Percentiles rank a stretch among this genome's conserved stretches.
phyloP scores from a whole-genome alignment of 2,113 vertebrate species.

The Pica pica region DNA sequence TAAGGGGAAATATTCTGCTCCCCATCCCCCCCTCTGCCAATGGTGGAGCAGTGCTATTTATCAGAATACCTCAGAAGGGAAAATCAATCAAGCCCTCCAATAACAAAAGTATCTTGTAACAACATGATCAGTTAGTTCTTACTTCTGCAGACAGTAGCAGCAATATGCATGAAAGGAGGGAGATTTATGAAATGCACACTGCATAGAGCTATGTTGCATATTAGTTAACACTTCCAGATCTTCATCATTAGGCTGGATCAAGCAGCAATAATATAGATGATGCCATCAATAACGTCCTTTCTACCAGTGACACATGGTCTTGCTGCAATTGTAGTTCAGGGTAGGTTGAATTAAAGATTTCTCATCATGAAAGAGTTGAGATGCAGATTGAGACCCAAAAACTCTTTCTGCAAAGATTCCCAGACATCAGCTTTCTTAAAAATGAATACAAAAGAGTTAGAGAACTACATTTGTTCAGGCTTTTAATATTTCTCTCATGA shows the following conservation, averaged over 20 bases:
- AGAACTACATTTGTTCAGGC: neutral
- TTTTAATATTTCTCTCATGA: neutral
- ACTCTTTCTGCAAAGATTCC: neutral
- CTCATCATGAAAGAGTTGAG: neutral
- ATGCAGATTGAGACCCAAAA: neutral
- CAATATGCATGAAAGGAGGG: neutral
- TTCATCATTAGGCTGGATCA: neutral
- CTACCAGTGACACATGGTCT: neutral
- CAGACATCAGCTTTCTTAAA: conserved; percentile 1
- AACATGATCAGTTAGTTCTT: neutral
- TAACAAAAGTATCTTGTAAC: neutral
- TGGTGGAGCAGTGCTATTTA: neutral
- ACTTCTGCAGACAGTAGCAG: neutral
- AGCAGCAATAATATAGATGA: neutral
- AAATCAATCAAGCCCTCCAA: neutral
- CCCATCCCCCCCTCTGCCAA: fast-evolving
- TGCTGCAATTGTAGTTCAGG: neutral
- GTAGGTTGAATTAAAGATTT: neutral
- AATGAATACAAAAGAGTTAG: neutral
- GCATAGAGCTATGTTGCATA: neutral
- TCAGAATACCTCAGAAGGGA: neutral
- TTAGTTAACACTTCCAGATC: neutral
- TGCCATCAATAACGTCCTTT: neutral
- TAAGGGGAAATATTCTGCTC: neutral
- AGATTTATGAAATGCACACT: neutral